Base-by-base conservation (phyloP, 2,888 invertebrate species). In the Acanthosepion lycidas region DNA sequence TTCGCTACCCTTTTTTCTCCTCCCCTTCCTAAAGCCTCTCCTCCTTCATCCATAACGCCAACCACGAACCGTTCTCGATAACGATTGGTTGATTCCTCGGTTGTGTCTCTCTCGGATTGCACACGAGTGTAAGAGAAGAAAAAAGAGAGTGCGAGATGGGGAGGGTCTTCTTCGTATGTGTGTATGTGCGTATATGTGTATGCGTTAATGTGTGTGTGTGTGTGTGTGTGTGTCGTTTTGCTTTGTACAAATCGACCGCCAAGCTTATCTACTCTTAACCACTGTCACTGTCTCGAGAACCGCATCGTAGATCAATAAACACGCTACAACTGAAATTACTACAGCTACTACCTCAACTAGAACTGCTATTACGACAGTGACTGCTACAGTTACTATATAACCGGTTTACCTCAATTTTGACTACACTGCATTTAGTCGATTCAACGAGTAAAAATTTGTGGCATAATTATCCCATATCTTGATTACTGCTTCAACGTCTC, bases 321-420 rank as follows among this genome's bases (percentile, higher is more conserved):
- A 78, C 78, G n/a, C 78, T 78, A 78, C 78, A 78, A 78, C n/a
- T n/a, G 33, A 78, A 78, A 78, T 78, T 78, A 78, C 78, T 78
- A 78, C 78, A 78, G n/a, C 78, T n/a, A 78, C n/a, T n/a, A 33
- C 15, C 78, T n/a, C n/a, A n/a, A n/a, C n/a, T n/a, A n/a, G 15
- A n/a, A 78, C 78, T 78, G 15, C n/a, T 15, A 15, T 78, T 78
- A 78, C n/a, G 12, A 78, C 78, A 78, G 78, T 33, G 78, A 78
- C 78, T 78, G 20, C 78, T 78, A 78, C 18, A 0, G n/a, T 78
- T 78, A 78, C 78, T n/a, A 78, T n/a, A 78, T 78, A 78, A n/a
- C 78, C 78, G 33, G 33, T 33, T 33, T 78, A 33, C 78, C n/a
- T 78, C n/a, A 15, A 78, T 78, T 78, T n/a, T 9, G 33, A 78